Percentiles rank a stretch among this genome's conserved stretches.
These are phyloP conservation scores for Aldabrachelys gigantea DNA, from an alignment of 2,113 vertebrate species.

Conservation along the genomic window DNA sequence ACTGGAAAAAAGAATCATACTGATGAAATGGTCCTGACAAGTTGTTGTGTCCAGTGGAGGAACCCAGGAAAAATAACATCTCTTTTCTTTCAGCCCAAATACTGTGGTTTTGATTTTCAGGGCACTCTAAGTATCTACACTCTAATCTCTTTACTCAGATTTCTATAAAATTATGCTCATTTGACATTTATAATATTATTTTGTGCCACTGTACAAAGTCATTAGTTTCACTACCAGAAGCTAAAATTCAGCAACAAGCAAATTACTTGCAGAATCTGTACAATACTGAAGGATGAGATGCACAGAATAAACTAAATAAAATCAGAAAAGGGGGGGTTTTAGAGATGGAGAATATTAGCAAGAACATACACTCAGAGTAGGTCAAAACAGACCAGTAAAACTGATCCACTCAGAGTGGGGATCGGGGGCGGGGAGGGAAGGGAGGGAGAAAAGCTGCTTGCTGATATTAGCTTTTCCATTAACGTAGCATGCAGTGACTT, in stretches of 20 bases:
- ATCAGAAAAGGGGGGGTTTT: not conserved
- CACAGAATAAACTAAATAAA: not conserved
- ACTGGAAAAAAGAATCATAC: not conserved
- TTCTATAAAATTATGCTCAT: not conserved
- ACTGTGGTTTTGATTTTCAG: not conserved
- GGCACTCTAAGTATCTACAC: not conserved
- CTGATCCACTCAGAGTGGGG: not conserved
- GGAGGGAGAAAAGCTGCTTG: not conserved
- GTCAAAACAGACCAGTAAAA: not conserved
- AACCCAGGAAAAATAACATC: not conserved
- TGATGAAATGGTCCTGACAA: not conserved
- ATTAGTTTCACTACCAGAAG: not conserved
- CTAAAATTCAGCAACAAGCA: not conserved
- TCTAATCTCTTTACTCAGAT: not conserved
- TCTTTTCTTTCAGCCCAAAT: not conserved
- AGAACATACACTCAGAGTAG: not conserved
- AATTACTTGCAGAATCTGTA: not conserved
- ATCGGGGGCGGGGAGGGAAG: not conserved
- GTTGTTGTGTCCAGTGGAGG: not conserved
- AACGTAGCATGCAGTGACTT: slow-evolving; percentile 1
- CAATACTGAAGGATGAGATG: not conserved
- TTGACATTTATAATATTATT: not conserved
- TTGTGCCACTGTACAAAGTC: not conserved
- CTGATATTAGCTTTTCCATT: not conserved
- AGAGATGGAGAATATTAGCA: not conserved